Evolutionary conservation across 2,113 vertebrate species (phyloP).

Genomic region (Corynorhinus townsendii): DNA sequence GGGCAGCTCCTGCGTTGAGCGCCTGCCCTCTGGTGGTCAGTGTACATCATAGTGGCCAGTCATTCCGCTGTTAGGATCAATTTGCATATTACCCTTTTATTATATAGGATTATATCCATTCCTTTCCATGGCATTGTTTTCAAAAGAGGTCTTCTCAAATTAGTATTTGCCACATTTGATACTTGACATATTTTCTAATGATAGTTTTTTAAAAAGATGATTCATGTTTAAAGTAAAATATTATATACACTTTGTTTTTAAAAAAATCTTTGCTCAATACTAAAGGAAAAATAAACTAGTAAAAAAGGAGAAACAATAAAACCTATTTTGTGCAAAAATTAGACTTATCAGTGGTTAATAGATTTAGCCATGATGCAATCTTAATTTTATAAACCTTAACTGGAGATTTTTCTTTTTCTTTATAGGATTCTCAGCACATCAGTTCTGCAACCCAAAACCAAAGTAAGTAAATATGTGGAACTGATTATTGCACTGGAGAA

Average conservation of each 20-base stretch:
- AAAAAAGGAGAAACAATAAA: background rate
- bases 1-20: no score
- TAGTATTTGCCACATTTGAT: background rate
- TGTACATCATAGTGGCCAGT: no score
- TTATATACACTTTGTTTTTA: background rate
- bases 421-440: conserved; percentile 84
- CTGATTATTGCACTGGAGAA: background rate
- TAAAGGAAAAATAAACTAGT: conserved; percentile 1
- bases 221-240: conserved; percentile 9
- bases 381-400: background rate
- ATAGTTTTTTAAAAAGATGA: background rate
- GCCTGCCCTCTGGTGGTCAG: no score
- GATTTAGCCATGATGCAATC: background rate
- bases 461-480: conserved; percentile 85
- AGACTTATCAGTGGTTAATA: background rate
- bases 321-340: background rate
- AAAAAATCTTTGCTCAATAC: background rate
- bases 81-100: no score
- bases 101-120: background rate
- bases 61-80: no score
- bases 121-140: background rate
- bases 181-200: background rate
- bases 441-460: conserved; percentile 82
- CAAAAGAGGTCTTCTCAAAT: background rate
- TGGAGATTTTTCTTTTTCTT: conserved; percentile 45